Conservation (phyloP, 2,797 vertebrate species). For the Heliangelus exortis region DNA sequence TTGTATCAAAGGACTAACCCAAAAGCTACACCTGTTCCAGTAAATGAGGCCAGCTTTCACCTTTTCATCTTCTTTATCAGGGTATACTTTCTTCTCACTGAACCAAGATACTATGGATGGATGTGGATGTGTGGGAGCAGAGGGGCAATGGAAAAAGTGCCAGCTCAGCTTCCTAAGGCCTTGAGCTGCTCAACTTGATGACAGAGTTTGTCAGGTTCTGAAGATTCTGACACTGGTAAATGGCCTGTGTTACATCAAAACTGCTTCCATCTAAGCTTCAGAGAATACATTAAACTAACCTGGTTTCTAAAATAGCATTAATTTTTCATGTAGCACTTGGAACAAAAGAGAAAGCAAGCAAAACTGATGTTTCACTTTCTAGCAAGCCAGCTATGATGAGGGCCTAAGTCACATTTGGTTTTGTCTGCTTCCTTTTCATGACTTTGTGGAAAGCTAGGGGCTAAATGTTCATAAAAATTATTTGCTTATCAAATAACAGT, state of each 20-base stretch:
- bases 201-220: not conserved
- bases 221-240: not conserved
- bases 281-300: not conserved
- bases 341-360: not conserved
- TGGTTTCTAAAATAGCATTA: not conserved
- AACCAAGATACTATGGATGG: not conserved
- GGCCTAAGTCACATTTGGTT: not conserved
- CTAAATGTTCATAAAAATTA: not conserved
- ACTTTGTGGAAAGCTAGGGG: not conserved
- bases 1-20: not conserved
- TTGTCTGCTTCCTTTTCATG: not conserved
- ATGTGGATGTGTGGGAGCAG: no score
- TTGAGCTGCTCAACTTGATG: not conserved
- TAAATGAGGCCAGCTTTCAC: not conserved
- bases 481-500: not conserved
- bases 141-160: not conserved
- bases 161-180: not conserved
- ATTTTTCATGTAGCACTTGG: not conserved
- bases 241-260: not conserved
- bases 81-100: not conserved
- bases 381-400: not conserved
- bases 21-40: fast-evolving
- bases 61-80: not conserved
- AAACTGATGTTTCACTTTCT: not conserved
- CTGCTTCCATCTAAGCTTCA: not conserved